Conservation (phyloP, 2,113 vertebrate genomes). For the Henicopernis longicauda region DNA sequence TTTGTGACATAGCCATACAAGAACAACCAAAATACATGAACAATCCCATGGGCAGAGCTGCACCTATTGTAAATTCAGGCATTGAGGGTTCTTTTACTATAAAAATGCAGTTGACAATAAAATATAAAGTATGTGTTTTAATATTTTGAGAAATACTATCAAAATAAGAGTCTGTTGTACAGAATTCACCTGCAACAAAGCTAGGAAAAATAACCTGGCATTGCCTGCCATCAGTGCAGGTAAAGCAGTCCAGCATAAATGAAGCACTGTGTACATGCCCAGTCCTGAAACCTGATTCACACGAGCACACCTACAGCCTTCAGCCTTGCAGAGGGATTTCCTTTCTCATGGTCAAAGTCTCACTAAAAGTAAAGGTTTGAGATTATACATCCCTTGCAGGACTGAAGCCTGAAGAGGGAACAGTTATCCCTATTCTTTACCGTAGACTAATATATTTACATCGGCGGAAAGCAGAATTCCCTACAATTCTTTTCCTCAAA, state of each 20-base stretch:
- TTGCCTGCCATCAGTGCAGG: not conserved
- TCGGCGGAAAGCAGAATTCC: not conserved
- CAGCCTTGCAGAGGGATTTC: not conserved
- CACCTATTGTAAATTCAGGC: not conserved
- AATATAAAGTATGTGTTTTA: not conserved
- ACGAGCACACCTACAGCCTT: not conserved
- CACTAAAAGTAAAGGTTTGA: not conserved
- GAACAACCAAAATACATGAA: not conserved
- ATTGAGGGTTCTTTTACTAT: not conserved
- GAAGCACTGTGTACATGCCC: not conserved
- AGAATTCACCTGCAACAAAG: not conserved
- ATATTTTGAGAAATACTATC: not conserved
- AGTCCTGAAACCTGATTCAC: conserved; percentile 12
- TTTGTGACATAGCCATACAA: not conserved
- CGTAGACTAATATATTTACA: not conserved
- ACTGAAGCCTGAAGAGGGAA: not conserved
- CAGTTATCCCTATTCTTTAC: not conserved
- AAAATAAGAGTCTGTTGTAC: not conserved
- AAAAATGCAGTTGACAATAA: not conserved
- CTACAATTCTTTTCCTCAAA: not conserved
- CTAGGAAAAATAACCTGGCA: not conserved
- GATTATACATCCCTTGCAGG: not conserved
- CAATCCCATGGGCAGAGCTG: not conserved
- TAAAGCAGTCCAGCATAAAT: not conserved
- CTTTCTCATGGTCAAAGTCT: not conserved